phyloP scores from a whole-genome alignment of 2,888 invertebrate genomes.

The Heliconius hortense region DNA sequence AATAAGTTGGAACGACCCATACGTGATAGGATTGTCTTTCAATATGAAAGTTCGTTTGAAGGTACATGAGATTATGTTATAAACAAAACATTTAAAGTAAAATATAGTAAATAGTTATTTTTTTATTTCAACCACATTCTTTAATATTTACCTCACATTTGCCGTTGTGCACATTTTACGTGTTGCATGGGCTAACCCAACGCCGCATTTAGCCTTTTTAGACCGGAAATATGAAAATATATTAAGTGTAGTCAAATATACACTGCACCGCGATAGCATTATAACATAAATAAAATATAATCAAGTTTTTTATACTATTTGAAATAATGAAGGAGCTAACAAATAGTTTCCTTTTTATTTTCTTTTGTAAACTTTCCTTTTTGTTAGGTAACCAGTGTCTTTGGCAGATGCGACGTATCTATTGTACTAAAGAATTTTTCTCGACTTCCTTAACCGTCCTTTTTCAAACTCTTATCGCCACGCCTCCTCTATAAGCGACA shows the following conservation, averaged over 20 bases:
- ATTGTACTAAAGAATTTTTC: conserved; percentile 38
- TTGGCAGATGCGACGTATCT: conserved; percentile 33
- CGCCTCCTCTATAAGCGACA: conserved; percentile 43
- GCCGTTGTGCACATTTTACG: neutral
- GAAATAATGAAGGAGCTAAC: neutral
- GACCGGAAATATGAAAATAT: neutral
- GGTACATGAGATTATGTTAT: neutral
- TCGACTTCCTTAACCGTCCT: conserved; percentile 31
- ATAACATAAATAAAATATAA: neutral
- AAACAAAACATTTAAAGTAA: neutral
- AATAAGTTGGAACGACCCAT: conserved; percentile 68
- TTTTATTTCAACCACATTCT: neutral
- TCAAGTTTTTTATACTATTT: neutral
- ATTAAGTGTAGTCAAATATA: neutral
- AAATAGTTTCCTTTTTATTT: conserved; percentile 4
- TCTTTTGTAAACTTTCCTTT: conserved; percentile 42
- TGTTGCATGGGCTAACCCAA: neutral
- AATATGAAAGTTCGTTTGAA: conserved; percentile 57
- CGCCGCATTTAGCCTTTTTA: no score
- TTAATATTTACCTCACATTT: neutral
- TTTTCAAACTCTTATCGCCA: conserved; percentile 42
- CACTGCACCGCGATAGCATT: neutral
- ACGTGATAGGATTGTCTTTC: conserved; percentile 63
- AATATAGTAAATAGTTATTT: neutral
- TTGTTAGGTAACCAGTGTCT: conserved; percentile 30